Evolutionary conservation across 2,113 vertebrate genomes (phyloP).

Genomic region (Paratilapia polleni): DNA sequence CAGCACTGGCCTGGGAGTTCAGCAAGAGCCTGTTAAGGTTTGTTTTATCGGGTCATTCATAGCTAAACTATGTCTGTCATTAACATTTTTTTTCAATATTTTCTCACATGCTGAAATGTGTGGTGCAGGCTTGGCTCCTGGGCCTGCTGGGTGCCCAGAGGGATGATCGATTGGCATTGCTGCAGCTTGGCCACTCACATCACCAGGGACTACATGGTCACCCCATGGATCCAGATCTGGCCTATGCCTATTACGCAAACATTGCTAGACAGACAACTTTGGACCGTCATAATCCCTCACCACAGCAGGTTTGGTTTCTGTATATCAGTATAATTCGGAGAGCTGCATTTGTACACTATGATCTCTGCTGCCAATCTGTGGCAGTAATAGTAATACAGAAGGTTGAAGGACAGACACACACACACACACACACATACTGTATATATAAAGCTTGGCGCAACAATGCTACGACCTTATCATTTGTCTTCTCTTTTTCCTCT

Average conservation of each 20-base stretch:
- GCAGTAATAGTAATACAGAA: not conserved
- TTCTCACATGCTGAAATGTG: slow-evolving; percentile 18
- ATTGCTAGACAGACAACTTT: slow-evolving; percentile 77
- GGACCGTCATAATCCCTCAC: slow-evolving; percentile 69
- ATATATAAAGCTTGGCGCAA: not conserved
- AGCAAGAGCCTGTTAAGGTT: slow-evolving; percentile 74
- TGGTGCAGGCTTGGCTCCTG: slow-evolving; percentile 77
- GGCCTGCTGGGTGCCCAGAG: slow-evolving; percentile 79
- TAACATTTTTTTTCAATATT: not conserved
- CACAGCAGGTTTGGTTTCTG: slow-evolving; percentile 74
- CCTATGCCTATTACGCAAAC: slow-evolving; percentile 84
- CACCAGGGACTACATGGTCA: slow-evolving; percentile 68
- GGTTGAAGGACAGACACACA: no score
- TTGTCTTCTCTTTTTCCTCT: not conserved
- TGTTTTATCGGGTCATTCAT: not conserved
- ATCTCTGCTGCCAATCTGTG: not conserved
- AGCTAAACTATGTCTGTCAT: not conserved
- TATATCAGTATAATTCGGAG: not conserved
- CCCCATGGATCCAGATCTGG: slow-evolving; percentile 71
- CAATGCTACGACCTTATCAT: not conserved
- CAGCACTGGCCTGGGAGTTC: slow-evolving; percentile 75
- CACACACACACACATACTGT: no score
- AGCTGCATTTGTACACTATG: no score
- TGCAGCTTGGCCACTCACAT: slow-evolving; percentile 81
- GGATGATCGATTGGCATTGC: slow-evolving; percentile 77